A percentile compares a stretch with the other conserved stretches of the same genome.
phyloP scores from a whole-genome alignment of 2,797 vertebrate species.

The Channallabes apus region DNA sequence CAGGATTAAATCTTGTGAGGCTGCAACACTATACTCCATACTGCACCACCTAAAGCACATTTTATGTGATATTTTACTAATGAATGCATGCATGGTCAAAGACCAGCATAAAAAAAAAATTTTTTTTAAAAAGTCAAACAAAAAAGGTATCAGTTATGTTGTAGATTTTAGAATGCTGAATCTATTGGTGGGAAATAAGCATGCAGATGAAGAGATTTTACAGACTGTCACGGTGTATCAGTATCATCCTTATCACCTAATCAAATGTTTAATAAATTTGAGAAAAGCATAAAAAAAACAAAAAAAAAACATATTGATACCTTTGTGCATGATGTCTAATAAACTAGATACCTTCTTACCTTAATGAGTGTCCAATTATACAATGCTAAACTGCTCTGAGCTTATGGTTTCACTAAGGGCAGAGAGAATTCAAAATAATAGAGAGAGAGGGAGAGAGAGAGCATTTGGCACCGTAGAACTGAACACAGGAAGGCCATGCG shows the following conservation, averaged over 20 bases:
- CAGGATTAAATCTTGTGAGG: background rate
- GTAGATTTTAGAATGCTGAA: background rate
- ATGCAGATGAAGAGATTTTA: background rate
- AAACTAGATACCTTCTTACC: background rate
- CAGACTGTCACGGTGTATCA: background rate
- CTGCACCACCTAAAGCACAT: background rate
- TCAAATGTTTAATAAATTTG: too few relatives aligned
- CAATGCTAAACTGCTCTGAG: constrained; percentile 9
- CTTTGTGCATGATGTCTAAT: background rate
- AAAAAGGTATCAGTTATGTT: background rate
- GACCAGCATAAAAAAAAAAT: background rate
- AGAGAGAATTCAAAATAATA: background rate
- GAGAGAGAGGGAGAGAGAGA: background rate
- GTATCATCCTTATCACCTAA: background rate
- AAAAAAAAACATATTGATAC: background rate
- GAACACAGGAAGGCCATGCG: constrained; percentile 59
- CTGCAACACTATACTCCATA: background rate
- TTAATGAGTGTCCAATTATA: background rate
- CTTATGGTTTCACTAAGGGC: background rate
- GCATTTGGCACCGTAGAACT: constrained; percentile 1
- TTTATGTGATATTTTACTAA: background rate
- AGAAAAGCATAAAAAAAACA: too few relatives aligned
- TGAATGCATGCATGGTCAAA: background rate
- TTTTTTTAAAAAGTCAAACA: background rate
- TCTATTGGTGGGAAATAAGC: background rate